Base-by-base conservation (phyloP, 1,140 invertebrate genomes). In the Rhyzopertha dominica region DNA sequence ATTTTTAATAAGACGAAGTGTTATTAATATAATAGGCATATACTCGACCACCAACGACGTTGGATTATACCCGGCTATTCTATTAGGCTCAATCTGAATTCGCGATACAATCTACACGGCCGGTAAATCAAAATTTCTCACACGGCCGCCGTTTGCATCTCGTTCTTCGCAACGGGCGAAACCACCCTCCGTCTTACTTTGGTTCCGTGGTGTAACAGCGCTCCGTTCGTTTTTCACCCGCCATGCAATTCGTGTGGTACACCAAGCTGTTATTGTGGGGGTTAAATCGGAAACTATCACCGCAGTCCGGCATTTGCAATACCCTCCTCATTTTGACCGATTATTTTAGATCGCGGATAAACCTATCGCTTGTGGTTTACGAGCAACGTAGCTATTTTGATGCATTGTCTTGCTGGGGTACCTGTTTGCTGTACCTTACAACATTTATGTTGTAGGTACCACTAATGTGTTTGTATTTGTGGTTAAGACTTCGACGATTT, bases 21-120 rank as follows among this genome's bases (percentile, higher is more conserved):
- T 58, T 61, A 61, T 61, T 61, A 61, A 61, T 61, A 58, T 58
- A 61, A 61, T 61, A 61, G 58, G 53, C 47, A 58, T 56, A 61
- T 58, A 49, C 51, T 29, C 58, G 58, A 61, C 58, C 58, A 61
- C 58, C 58, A 61, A 58, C 58, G 56, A 45, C 31, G 58, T 34
- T 24, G 40, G 51, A 45, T 49, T 54, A 50, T 53, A 50, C 45
- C 43, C 49, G 38, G 45, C 44, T 53, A 52, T 56, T 56, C 56
- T 53, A 56, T 56, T 55, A 58, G 52, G 47, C 47, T 51, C 50
- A 54, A 56, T 56, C 53, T 52, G 40, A 47, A 53, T 52, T 43
- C 34, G 48, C 54, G 56, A 57, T 57, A 54, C 36, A 38, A 54
- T 54, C 57, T 52, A 37, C 39, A 47, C 39, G 39, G 42, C 10